phyloP scores from a whole-genome alignment of 2,797 vertebrate species.

The Peromyscus melanophrys region DNA sequence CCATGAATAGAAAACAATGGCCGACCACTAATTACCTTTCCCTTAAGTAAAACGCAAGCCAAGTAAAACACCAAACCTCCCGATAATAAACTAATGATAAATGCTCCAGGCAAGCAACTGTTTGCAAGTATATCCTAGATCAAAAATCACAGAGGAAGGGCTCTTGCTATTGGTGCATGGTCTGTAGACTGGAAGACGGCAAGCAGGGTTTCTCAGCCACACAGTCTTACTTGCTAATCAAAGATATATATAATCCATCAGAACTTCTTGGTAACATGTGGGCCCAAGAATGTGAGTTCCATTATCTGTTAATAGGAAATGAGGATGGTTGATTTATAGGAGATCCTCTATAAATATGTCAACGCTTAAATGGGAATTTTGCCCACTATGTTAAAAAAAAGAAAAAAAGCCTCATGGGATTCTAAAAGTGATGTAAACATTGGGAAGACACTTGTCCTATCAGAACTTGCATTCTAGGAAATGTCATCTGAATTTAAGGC shows the following conservation, averaged over 20 bases:
- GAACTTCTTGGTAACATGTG: neutral
- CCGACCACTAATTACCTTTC: neutral
- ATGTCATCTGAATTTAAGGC: neutral
- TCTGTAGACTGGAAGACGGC: neutral
- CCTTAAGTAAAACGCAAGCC: neutral
- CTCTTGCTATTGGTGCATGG: neutral
- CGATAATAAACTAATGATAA: conserved; percentile 13
- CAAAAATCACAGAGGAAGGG: neutral
- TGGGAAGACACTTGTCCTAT: neutral
- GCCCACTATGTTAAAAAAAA: neutral
- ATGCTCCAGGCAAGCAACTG: neutral
- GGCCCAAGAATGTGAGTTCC: neutral
- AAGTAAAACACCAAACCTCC: conserved; percentile 41
- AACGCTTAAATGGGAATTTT: neutral
- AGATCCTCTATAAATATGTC: neutral
- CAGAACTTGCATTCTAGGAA: neutral
- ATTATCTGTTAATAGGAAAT: neutral
- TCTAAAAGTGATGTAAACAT: neutral
- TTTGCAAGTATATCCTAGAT: conserved; percentile 42
- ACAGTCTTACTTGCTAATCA: neutral
- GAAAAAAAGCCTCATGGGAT: neutral
- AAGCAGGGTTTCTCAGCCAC: neutral
- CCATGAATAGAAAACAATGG: conserved; percentile 17
- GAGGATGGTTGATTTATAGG: neutral
- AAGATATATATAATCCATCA: neutral